phyloP scores from a whole-genome alignment of 2,888 invertebrate species.

The Erpobdella octoculata region DNA sequence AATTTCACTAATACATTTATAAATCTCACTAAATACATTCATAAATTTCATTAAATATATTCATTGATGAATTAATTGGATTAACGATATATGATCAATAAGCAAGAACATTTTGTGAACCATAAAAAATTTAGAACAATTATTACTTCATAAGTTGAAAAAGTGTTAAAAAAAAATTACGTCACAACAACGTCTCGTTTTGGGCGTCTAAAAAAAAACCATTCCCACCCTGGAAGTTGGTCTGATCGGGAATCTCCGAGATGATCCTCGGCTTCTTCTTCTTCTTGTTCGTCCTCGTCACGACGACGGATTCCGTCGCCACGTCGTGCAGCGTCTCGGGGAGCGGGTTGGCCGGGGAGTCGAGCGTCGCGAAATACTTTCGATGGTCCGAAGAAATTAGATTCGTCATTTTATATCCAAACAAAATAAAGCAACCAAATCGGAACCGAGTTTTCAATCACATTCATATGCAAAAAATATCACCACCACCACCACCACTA shows the following conservation, averaged over 20 bases:
- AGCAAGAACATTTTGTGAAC: background rate
- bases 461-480: too few relatives aligned
- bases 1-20: background rate
- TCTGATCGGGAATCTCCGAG: background rate
- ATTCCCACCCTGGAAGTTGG: background rate
- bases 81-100: background rate
- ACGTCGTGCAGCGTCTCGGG: background rate
- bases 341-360: background rate
- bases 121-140: background rate
- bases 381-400: too few relatives aligned
- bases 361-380: background rate
- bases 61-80: too few relatives aligned
- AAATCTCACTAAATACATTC: background rate
- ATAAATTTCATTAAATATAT: too few relatives aligned
- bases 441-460: too few relatives aligned
- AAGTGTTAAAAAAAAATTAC: background rate
- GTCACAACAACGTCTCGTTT: background rate
- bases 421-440: too few relatives aligned
- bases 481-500: too few relatives aligned
- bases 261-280: conserved; percentile 3
- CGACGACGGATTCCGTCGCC: background rate
- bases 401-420: too few relatives aligned
- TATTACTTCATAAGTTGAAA: background rate
- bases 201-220: too few relatives aligned
- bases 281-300: background rate